Evolutionary conservation across 2,113 vertebrate species (phyloP).

Genomic region (Laticauda colubrina): DNA sequence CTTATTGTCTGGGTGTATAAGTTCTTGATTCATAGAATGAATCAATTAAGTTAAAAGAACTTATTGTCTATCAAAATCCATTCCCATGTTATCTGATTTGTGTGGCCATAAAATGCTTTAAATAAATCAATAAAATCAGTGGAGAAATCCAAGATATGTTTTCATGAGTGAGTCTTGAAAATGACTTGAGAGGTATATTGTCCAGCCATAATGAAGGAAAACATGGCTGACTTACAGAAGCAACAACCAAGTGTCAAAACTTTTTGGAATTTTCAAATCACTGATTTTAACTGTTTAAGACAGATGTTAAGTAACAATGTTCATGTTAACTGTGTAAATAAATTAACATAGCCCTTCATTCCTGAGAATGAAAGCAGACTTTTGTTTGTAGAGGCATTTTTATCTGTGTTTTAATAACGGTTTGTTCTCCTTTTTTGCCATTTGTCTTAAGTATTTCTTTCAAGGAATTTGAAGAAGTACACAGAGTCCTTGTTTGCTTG

Average conservation of each 20-base stretch:
- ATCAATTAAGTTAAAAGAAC: neutral
- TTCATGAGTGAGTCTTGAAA: neutral
- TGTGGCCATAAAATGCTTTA: neutral
- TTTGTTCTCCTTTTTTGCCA: neutral
- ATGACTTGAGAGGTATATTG: neutral
- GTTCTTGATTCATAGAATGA: neutral
- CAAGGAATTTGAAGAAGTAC: slow-evolving; percentile 24
- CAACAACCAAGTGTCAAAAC: neutral
- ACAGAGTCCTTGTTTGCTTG: neutral
- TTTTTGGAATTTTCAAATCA: neutral
- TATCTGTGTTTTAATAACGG: slow-evolving; percentile 14
- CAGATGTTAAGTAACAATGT: neutral
- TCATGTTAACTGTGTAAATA: neutral
- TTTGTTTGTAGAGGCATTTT: slow-evolving; percentile 4
- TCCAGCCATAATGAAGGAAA: neutral
- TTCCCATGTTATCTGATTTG: neutral
- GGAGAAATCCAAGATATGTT: neutral
- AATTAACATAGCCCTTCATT: neutral
- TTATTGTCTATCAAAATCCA: neutral
- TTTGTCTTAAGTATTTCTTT: slow-evolving; percentile 42
- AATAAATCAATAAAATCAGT: neutral
- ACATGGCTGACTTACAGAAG: neutral
- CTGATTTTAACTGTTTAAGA: neutral
- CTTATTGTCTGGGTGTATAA: neutral
- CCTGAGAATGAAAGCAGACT: neutral